Base-by-base conservation (phyloP, 2,113 vertebrate genomes). In the Ranitomeya imitator region DNA sequence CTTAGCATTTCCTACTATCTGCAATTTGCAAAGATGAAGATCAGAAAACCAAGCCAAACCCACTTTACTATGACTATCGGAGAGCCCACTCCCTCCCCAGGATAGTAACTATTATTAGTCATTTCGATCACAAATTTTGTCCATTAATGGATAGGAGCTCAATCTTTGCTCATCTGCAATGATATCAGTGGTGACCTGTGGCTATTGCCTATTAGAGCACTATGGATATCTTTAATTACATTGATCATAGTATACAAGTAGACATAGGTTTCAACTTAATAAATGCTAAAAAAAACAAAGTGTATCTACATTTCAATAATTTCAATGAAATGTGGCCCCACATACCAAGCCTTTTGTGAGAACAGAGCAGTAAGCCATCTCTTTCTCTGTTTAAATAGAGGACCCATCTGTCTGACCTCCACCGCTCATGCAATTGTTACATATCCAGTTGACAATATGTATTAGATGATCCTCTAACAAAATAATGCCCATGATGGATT, bases 1-100 rank as follows among this genome's bases (percentile, higher is more conserved):
- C 79, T 63, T 21, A 63, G 31, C 26, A 82, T 19, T 57, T 26
- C 31, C 77, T 81, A 82, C 63, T 82, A 61, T 82, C 23, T 82
- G 18, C 45, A 45, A 31, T 82, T 9, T 37, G 11, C 10, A 51
- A 18, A 37, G 31, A 63, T 81, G 26, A 61, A 37, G 31, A 63
- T 82, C 15, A 61, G 31, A 63, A 37, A 61, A 45, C 26, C 57
- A 23, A 81, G 57, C 16, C 4, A 80, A 18, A 10, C 23, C 57
- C 15, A 10, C 14, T 83, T 19, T 15, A 23, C 37, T 52, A 9
- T 65, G 45, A 60, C 13, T 26, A 31, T 31, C 18, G 11, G 57
- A 82, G 16, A 82, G 31, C 18, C 59, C 60, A 82, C 16, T 63
- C 26, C 21, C 15, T 51, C 16, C 16, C 26, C 19, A 63, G 21